phyloP scores from a whole-genome alignment of 2,113 vertebrate genomes.

The Struthio camelus region DNA sequence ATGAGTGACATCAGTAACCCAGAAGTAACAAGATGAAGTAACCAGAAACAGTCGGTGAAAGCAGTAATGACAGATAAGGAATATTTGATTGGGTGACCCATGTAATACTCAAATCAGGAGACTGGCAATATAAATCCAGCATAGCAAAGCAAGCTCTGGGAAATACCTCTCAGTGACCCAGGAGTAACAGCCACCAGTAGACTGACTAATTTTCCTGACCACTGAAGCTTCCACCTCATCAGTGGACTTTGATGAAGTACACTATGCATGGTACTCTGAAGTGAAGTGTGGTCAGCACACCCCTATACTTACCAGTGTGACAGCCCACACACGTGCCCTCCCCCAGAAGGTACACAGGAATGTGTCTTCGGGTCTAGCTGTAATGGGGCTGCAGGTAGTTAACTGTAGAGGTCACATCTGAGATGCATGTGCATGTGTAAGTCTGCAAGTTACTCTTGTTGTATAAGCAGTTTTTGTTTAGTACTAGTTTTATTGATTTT shows the following conservation, averaged over 20 bases:
- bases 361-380: background rate
- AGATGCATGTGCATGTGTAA: background rate
- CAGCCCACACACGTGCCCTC: background rate
- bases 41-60: too few species aligned
- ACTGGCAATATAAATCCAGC: too few species aligned
- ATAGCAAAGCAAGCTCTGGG: too few species aligned
- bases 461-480: background rate
- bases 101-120: too few species aligned
- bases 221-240: background rate
- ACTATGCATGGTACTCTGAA: too few species aligned
- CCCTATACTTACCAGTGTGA: background rate
- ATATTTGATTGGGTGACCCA: too few species aligned
- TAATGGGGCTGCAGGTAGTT: background rate
- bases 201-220: background rate
- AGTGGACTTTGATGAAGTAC: background rate
- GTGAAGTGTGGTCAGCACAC: background rate
- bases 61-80: too few species aligned
- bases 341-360: background rate
- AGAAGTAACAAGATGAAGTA: too few species aligned
- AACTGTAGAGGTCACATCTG: background rate
- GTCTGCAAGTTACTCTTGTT: background rate
- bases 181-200: background rate
- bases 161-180: background rate
- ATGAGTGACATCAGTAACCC: too few species aligned
- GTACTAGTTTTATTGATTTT: too few species aligned